These are phyloP conservation scores for Andrena cerasifolii DNA, from an alignment of 1,140 invertebrate species.

Conservation along the genomic window DNA sequence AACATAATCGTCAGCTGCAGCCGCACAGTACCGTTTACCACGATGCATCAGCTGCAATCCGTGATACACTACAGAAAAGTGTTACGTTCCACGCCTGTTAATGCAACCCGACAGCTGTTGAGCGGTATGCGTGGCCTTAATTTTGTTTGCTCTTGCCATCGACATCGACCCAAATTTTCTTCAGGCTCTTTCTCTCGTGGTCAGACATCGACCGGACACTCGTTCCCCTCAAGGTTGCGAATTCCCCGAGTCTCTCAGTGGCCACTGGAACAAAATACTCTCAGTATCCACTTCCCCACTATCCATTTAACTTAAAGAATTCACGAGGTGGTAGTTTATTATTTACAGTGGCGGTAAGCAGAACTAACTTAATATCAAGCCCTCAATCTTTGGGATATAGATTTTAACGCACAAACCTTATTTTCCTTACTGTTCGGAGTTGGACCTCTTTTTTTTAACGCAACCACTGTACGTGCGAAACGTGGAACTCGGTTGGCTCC, in stretches of 20 bases:
- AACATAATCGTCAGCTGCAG: not conserved
- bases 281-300: no score
- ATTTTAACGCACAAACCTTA: no score
- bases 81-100: constrained; percentile 12
- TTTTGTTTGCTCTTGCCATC: constrained; percentile 25
- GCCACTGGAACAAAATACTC: no score
- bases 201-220: not conserved
- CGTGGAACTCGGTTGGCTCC: not conserved
- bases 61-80: constrained; percentile 13
- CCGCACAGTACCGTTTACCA: constrained; percentile 21
- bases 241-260: not conserved
- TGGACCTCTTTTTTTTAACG: no score
- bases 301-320: not conserved
- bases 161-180: constrained; percentile 46
- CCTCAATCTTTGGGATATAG: no score
- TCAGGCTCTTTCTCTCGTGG: not conserved
- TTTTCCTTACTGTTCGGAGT: no score
- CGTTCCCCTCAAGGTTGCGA: not conserved
- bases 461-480: no score
- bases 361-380: no score
- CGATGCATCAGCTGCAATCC: not conserved
- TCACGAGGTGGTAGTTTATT: no score
- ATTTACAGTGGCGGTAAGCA: no score
- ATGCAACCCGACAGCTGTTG: constrained; percentile 30
- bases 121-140: constrained; percentile 18